Evolutionary conservation across 2,113 vertebrate genomes (phyloP), one percentile per base, ranked within the genome.

Genomic region (Tachysurus vachellii): DNA sequence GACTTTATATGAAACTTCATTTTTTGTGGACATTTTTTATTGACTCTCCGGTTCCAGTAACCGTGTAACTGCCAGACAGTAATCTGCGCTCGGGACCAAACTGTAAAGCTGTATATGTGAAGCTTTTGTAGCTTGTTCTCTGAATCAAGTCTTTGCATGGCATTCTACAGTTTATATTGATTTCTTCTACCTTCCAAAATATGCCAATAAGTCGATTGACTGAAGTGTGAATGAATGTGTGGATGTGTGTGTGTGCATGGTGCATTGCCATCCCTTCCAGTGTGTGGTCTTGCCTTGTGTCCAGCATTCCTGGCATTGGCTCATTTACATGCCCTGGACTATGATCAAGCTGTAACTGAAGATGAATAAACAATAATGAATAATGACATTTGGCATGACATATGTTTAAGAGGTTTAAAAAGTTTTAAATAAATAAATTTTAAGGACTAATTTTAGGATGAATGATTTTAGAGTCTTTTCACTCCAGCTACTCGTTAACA

Each of bases 401-500:
- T 13, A 79, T 76, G 14, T 79, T 16, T 36, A 36, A 2, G 3
- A 57, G 16, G 5, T 31, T 2, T 31, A 54, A 54, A 56, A 16
- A 47, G 7, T 76, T 76, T 47, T 12, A 10, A 10, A 76, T 47
- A 13, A 9, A 76, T 47, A 75, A 9, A 76, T 76, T 50, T 50
- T 44, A 44, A n/a, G 11, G 7, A 50, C n/a, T 66, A 23, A 1
- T 64, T 1, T 19, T 19, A 19, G 7, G 36, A 36, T 0, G 11
- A 26, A 79, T 79, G 10, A 31, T 56, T 10, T 31, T 16, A 50
- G 50, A 68, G 4, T 47, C 21, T 82, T 62, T 42, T 6, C 12
- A 62, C 4, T 62, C 21, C 80, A 79, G 61, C 61, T 21, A 57
- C n/a, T 23, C 53, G 68, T 77, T 86, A 66, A 80, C 28, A 80